Percentiles rank a stretch among this genome's conserved stretches.
phyloP scores from a whole-genome alignment of 2,888 invertebrate genomes.

The Ceratothoa steindachneri region DNA sequence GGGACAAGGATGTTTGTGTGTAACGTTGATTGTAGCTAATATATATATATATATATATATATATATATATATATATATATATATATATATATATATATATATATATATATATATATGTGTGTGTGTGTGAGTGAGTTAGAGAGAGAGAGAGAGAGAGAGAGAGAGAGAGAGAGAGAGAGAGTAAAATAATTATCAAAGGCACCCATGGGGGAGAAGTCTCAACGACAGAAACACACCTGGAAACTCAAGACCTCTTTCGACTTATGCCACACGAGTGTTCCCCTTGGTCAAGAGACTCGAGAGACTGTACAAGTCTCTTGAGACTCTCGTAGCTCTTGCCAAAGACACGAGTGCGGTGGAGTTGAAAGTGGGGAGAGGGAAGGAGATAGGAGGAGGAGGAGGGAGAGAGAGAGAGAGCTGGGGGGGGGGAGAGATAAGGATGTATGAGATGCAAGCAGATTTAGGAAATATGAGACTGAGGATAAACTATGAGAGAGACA shows the following conservation, averaged over 20 bases:
- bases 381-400: background rate
- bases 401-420: background rate
- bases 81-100: background rate
- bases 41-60: too few species aligned
- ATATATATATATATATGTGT: background rate
- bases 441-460: too few species aligned
- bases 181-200: too few species aligned
- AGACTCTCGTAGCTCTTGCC: background rate
- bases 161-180: too few species aligned
- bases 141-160: too few species aligned
- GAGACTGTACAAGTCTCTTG: conserved; percentile 1
- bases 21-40: background rate
- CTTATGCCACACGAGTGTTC: background rate
- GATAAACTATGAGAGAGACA: too few species aligned
- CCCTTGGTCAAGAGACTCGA: conserved; percentile 1
- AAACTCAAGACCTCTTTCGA: background rate
- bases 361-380: background rate
- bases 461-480: too few species aligned
- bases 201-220: too few species aligned
- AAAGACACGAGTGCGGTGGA: background rate
- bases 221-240: too few species aligned
- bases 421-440: background rate
- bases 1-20: too few species aligned
- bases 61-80: background rate
- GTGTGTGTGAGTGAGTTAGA: background rate